phyloP scores from a whole-genome alignment of 2,113 vertebrate genomes.

The Mohoua ochrocephala region DNA sequence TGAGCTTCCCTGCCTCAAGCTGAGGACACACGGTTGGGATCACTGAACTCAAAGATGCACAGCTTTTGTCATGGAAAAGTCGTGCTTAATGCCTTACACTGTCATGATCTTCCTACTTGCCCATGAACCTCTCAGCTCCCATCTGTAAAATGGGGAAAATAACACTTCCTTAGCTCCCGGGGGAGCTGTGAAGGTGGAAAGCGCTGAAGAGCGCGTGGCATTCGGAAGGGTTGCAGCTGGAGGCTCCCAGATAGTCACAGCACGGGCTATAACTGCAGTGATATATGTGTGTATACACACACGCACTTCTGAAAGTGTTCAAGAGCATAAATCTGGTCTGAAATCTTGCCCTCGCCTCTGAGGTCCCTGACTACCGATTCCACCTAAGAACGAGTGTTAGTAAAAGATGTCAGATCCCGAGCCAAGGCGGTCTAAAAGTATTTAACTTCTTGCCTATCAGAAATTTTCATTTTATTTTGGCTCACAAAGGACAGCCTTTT shows the following conservation, averaged over 20 bases:
- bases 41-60: not conserved
- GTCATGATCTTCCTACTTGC: not conserved
- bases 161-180: not conserved
- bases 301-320: not conserved
- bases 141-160: conserved; percentile 6
- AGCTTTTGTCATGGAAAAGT: not conserved
- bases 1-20: not conserved
- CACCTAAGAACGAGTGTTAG: conserved; percentile 2
- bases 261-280: not conserved
- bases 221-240: conserved; percentile 34
- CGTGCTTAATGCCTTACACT: not conserved
- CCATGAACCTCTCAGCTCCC: not conserved
- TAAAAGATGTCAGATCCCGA: not conserved
- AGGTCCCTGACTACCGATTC: conserved; percentile 28
- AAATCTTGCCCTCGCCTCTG: conserved; percentile 9
- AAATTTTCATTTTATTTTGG: not conserved
- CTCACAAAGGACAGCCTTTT: conserved; percentile 20
- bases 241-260: not conserved
- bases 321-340: conserved; percentile 13
- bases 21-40: not conserved
- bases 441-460: conserved; percentile 25
- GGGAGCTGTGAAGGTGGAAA: conserved; percentile 7
- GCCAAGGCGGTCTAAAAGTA: conserved; percentile 8
- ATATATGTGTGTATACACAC: not conserved
- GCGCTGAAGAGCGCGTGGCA: not conserved